Base-by-base conservation (phyloP, 1,140 invertebrate species). In the Drosophila pachea region DNA sequence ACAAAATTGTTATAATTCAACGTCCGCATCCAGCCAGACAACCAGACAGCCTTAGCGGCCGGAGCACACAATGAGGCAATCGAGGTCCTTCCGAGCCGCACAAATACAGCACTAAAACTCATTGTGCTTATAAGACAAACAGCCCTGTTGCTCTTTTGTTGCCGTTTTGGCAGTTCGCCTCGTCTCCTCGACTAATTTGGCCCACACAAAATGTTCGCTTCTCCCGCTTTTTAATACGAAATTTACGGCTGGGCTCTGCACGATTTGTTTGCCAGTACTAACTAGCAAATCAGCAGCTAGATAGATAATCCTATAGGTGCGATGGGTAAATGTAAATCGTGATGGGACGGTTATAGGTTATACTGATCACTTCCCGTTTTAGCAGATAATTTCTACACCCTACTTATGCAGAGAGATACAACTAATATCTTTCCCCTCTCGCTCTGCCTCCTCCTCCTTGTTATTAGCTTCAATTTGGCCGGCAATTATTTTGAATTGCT, bases 1-100 rank as follows among this genome's bases (percentile, higher is more conserved):
- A 72, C 81, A 68, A 82, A 86, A 86, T 86, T 82, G 76, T 73
- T 64, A 86, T 83, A 81, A 86, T 86, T 81, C 67, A 63, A 64
- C 74, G 70, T 45, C 48, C 53, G 48, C 68, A 67, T 49, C 71
- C 55, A 45, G 35, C 54, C 58, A 35, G 48, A 61, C 42, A 42
- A 9, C 47, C 11, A 58, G 59, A 68, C 53, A 33, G 54, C n/a
- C 31, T 32, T 8, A 45, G 54, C 54, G 31, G 43, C n/a, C 50
- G 38, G 35, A 40, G 1, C 45, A 35, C 40, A 61, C 56, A 50
- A 58, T 60, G 33, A 14, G 60, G 65, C 60, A 52, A 55, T 71
- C 56, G 33, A 65, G 63, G 67, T 49, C 12, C 22, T 42, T 42
- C 33, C 12, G 6, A 35, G 48, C 16, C 38, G 29, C 8, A 50